Conservation (phyloP, 1,140 invertebrate genomes). For the Drosophila ironensis region DNA sequence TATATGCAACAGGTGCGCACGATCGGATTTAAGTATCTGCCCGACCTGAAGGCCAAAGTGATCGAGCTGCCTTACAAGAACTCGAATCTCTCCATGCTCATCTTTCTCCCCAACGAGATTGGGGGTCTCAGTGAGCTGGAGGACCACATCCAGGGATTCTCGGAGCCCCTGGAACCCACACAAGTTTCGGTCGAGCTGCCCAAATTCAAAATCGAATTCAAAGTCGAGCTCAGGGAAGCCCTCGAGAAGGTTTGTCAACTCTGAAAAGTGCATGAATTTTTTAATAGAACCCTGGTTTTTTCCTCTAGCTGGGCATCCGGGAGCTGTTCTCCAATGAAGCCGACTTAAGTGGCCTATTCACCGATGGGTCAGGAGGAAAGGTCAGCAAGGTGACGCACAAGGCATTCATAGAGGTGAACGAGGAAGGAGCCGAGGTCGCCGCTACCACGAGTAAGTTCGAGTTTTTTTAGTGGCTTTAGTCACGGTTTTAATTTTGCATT, state of each 20-base stretch:
- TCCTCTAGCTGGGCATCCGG: slow-evolving; percentile 84
- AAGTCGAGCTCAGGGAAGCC: slow-evolving; percentile 82
- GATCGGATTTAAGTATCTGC: slow-evolving; percentile 52
- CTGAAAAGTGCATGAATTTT: neutral
- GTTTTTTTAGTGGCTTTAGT: slow-evolving; percentile 19
- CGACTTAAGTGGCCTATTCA: slow-evolving; percentile 84
- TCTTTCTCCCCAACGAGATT: slow-evolving; percentile 83
- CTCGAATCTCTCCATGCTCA: slow-evolving; percentile 83
- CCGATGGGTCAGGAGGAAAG: slow-evolving; percentile 82
- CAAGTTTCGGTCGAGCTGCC: slow-evolving; percentile 84
- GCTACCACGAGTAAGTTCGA: slow-evolving; percentile 82
- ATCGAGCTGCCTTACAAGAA: slow-evolving; percentile 80
- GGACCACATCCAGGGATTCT: slow-evolving; percentile 76
- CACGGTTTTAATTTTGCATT: too few relatives aligned
- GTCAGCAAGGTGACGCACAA: slow-evolving; percentile 83
- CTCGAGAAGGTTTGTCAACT: slow-evolving; percentile 82
- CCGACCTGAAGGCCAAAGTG: slow-evolving; percentile 48
- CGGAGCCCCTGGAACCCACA: slow-evolving; percentile 43
- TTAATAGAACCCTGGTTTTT: neutral
- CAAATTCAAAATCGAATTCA: slow-evolving; percentile 85
- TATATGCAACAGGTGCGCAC: slow-evolving; percentile 83
- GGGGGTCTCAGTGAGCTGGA: slow-evolving; percentile 83
- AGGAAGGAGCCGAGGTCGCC: slow-evolving; percentile 84
- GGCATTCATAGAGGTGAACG: slow-evolving; percentile 84
- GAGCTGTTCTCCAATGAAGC: slow-evolving; percentile 84